Evolutionary conservation across 2,888 invertebrate species (phyloP).

Genomic region (Spilarctia lutea): DNA sequence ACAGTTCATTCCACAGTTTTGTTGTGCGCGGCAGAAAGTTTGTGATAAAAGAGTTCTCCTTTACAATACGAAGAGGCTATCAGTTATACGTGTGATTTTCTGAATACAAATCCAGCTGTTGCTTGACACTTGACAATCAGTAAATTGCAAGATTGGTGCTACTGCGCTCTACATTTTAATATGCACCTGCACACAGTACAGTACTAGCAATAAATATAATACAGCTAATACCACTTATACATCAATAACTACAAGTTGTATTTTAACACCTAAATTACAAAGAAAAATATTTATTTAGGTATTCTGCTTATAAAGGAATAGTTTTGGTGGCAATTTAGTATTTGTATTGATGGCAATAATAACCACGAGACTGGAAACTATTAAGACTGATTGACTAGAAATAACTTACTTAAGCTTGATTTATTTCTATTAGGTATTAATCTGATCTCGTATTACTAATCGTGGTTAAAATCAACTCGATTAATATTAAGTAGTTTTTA

Average conservation of each 20-base stretch:
- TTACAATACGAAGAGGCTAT: background rate
- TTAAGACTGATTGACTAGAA: background rate
- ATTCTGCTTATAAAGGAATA: too few relatives aligned
- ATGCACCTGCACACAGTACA: too few relatives aligned
- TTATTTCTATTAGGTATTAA: background rate
- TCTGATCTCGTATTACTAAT: background rate
- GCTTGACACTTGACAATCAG: background rate
- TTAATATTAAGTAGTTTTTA: background rate
- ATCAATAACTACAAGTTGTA: background rate
- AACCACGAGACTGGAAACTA: background rate
- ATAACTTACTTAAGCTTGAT: background rate
- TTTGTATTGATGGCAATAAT: background rate
- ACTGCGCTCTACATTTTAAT: too few relatives aligned
- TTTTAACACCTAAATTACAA: background rate
- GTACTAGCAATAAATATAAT: background rate
- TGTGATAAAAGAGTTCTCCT: background rate
- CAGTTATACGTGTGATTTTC: background rate
- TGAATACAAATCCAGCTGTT: background rate
- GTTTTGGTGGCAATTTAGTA: background rate
- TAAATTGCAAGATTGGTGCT: background rate
- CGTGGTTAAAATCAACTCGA: background rate
- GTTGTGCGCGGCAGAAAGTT: too few relatives aligned
- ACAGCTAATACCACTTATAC: background rate
- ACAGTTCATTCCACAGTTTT: too few relatives aligned
- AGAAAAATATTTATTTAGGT: too few relatives aligned